Evolutionary conservation across 2,888 invertebrate species (phyloP).

Genomic region (Tortricodes alternella): DNA sequence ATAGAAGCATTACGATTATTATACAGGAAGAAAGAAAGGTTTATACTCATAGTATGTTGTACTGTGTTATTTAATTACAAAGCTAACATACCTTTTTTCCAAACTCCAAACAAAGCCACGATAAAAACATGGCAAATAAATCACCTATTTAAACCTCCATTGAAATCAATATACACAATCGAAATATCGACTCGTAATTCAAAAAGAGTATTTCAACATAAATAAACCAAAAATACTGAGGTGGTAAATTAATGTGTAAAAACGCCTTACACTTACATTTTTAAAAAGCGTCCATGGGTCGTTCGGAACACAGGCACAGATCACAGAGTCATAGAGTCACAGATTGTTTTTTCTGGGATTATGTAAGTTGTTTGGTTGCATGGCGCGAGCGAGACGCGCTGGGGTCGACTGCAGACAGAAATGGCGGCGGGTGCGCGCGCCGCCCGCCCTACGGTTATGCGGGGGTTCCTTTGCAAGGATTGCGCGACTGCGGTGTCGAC

Average conservation of each 20-base stretch:
- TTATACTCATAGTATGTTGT: too few relatives aligned
- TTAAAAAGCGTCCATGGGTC: slow-evolving; percentile 22
- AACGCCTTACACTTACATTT: slow-evolving; percentile 4
- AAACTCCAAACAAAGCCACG: neutral
- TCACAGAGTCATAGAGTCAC: slow-evolving; percentile 29
- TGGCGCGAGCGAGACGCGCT: slow-evolving; percentile 70
- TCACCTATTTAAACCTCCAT: neutral
- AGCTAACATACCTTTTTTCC: neutral
- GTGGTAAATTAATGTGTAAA: neutral
- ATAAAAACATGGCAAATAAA: neutral
- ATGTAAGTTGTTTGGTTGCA: slow-evolving; percentile 46
- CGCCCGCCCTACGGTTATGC: slow-evolving; percentile 66
- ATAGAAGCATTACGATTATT: too few relatives aligned
- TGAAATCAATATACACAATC: slow-evolving; percentile 3
- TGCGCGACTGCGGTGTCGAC: neutral
- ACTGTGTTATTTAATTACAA: neutral
- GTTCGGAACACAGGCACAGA: slow-evolving; percentile 25
- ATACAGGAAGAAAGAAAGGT: too few relatives aligned
- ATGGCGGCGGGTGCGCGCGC: slow-evolving; percentile 78
- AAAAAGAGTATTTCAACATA: neutral
- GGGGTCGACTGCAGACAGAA: slow-evolving; percentile 72
- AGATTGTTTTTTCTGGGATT: slow-evolving; percentile 25
- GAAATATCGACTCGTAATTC: neutral
- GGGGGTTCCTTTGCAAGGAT: slow-evolving; percentile 35
- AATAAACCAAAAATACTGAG: too few relatives aligned